These are phyloP conservation scores for Torymus tubicola DNA, from an alignment of 2,888 invertebrate genomes.

Conservation along the genomic window DNA sequence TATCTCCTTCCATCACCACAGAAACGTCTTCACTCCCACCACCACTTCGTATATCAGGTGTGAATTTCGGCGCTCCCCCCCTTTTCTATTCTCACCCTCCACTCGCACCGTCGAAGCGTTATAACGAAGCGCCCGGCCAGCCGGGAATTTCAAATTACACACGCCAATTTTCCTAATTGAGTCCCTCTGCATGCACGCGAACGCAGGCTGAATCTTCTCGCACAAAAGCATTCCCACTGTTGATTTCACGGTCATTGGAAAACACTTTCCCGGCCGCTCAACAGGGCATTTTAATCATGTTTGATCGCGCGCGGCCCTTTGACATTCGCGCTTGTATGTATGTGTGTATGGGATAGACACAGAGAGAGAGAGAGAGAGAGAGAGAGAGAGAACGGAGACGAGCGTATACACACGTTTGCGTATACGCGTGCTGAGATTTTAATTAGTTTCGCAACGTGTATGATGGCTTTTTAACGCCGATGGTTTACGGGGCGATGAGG, in stretches of 20 bases:
- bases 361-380: no score
- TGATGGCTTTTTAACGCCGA: background rate
- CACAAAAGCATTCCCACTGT: conserved; percentile 40
- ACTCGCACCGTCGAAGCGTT: conserved; percentile 10
- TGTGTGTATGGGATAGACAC: no score
- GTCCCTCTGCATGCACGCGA: background rate
- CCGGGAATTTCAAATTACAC: conserved; percentile 28
- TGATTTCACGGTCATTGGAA: conserved; percentile 44
- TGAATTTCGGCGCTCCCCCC: background rate
- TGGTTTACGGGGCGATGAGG: background rate
- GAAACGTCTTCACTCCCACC: no score
- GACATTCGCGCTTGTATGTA: background rate
- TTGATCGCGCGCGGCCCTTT: conserved; percentile 12
- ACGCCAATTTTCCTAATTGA: conserved; percentile 47
- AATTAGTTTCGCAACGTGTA: conserved; percentile 43
- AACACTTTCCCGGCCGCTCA: conserved; percentile 16
- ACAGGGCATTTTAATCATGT: conserved; percentile 42
- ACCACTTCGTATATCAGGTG: background rate
- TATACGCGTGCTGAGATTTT: conserved; percentile 8
- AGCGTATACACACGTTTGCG: no score
- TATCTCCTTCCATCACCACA: no score
- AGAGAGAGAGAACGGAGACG: no score
- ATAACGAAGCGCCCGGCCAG: conserved; percentile 33
- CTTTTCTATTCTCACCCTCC: no score
- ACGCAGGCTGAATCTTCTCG: background rate